These are phyloP conservation scores for Fratercula arctica DNA, from an alignment of 2,797 vertebrate species.

Conservation along the genomic window DNA sequence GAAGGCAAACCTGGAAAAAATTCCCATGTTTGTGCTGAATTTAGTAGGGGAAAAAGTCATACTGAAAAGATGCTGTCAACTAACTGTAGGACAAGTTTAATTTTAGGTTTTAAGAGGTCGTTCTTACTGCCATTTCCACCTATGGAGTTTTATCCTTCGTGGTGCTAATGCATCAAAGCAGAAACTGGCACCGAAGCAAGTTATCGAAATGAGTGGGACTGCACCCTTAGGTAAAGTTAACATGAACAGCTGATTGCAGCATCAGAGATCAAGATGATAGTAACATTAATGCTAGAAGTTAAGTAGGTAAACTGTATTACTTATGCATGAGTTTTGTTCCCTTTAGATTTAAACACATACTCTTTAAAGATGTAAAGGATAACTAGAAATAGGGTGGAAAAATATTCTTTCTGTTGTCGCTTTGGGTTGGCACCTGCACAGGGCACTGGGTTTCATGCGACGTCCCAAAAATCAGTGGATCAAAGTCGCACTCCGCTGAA, in stretches of 20 bases:
- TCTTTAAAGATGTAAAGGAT: neutral
- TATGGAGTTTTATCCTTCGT: neutral
- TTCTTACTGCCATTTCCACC: neutral
- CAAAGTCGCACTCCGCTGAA: neutral
- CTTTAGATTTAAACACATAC: neutral
- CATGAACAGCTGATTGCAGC: accelerated
- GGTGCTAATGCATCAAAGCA: neutral
- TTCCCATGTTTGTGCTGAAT: neutral
- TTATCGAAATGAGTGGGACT: neutral
- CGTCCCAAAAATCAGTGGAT: neutral
- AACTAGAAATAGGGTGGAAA: neutral
- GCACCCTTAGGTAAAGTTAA: neutral
- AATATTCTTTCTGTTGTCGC: neutral
- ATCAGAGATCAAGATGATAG: neutral
- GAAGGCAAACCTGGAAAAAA: neutral
- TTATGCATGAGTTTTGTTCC: neutral
- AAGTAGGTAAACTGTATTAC: neutral
- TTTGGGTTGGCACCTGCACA: neutral
- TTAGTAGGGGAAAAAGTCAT: neutral
- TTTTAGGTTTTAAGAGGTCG: neutral
- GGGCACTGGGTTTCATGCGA: accelerated
- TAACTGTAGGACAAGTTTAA: neutral
- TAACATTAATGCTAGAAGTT: neutral
- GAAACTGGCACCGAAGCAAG: neutral
- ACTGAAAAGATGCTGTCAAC: neutral